Base-by-base conservation (phyloP, 30 jellyfish, hydroid and myxozoan genomes). In the Chrysaora quinquecirrha region DNA sequence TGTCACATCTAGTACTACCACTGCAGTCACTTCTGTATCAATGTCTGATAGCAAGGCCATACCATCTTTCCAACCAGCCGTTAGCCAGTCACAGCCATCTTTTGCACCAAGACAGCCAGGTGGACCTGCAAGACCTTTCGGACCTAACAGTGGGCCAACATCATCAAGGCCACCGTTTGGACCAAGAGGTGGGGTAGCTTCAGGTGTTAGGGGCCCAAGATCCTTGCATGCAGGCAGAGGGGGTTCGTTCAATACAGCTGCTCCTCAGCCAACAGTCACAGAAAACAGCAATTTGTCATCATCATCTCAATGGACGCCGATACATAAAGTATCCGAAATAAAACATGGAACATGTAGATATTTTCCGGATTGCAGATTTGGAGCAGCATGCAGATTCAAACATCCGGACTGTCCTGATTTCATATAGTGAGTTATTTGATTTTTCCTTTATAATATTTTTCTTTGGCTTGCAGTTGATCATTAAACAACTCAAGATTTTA, bases 351-450 rank as follows among this genome's bases (percentile, higher is more conserved):
- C 23, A 10, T 93, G 98, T 82, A 81, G 78, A 61, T 83, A 71
- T 58, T 93, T 86, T 63, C 98, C 98, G 12, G 67, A 73, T 38
- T 93, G 98, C 71, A 66, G 80, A 34, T 81, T 11, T 75, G 89
- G 93, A 20, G 50, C 50, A 14, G 34, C 76, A 3, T 93, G 98
- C 73, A 43, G 80, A 24, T 86, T 38, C 87, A 85, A 69, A 29
- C 98, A 93, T 71, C 97, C 96, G 11, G 73, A 64, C 0, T 93
- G 98, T 54, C 86, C 96, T 3, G 71, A 46, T 24, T 70, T 73
- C 19, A 14, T 54, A 0, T 46, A 52, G 95, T 90, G 82, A 73
- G 85, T 80, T 3, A 11, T 20, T 18, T 56, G 1, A 19, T 27
- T 1, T 1, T 20, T n/a, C 22, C 81, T 31, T 38, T 29, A 21